Base-by-base conservation (phyloP, 2,113 vertebrate genomes). In the Nymphicus hollandicus region DNA sequence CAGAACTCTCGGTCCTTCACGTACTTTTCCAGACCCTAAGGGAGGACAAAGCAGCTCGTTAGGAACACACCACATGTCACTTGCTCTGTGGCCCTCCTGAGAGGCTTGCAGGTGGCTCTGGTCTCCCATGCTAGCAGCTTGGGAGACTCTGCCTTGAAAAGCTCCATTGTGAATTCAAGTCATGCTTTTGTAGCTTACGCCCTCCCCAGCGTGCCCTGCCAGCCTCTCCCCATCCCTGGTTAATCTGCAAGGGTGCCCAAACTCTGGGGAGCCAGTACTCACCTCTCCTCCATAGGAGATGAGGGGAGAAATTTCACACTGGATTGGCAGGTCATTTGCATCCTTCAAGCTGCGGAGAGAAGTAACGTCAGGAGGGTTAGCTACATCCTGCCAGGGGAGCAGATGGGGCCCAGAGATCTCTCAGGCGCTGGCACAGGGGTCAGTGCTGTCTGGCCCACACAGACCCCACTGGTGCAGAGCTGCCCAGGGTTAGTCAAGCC, bases 261-360 rank as follows among this genome's bases (percentile, higher is more conserved):
- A 23, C 60, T 56, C 61, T 19, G 33, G 13, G 65, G 39, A 81
- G 50, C 28, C 60, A 29, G 8, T 71, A 97, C 98, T 98, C 98
- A 99, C 99, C 97, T 99, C 99, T 97, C 99, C 99, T 65, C 98
- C 98, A 0, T 99, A 99, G 66, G 99, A 99, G 70, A 99, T 86
- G 11, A 99, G 98, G 14, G 99, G 99, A 46, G 99, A 99, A 96
- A 99, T 99, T 97, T 99, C 99, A 97, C 99, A 99, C 96, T 99
- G 99, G 97, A 99, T 99, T 33, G 99, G 99, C 86, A 98, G 96
- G 92, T 99, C 99, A 1, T 98, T 99, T 89, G 98, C 99, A 44
- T 99, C 99, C 97, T 99, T 99, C 97, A 99, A 95, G 89, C 99
- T 99, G 61, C 43, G 79, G 58, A 80, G 81, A 73, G 58, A 74